Percentiles rank a stretch among this genome's conserved stretches.
Evolutionary conservation across 2,888 invertebrate species (phyloP).

Genomic region (Romanomermis culicivorax): DNA sequence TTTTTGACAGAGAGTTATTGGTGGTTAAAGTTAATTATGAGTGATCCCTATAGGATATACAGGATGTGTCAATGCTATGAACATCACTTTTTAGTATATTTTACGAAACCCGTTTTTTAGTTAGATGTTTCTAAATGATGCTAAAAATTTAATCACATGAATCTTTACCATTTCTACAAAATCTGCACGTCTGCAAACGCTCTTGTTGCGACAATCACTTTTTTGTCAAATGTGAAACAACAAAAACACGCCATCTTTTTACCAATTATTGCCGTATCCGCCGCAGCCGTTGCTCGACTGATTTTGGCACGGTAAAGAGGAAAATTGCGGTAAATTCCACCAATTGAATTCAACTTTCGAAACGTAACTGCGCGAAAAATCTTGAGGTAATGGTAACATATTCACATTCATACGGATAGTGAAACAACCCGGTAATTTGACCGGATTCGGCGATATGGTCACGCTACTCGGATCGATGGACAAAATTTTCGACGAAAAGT

Average conservation of each 20-base stretch:
- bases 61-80: no score
- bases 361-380: not conserved
- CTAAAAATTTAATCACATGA: no score
- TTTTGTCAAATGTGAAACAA: no score
- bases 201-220: no score
- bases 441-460: not conserved
- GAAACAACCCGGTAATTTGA: not conserved
- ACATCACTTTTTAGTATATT: no score
- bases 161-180: no score
- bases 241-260: not conserved
- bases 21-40: no score
- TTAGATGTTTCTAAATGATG: no score
- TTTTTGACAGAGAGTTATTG: no score
- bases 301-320: constrained; percentile 20
- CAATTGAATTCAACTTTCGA: not conserved
- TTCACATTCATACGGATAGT: not conserved
- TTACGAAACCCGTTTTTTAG: no score
- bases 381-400: not conserved
- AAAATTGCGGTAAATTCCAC: constrained; percentile 1
- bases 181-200: no score
- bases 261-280: constrained; percentile 28
- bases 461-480: not conserved
- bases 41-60: no score
- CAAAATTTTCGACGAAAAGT: not conserved
- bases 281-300: constrained; percentile 25